Evolutionary conservation across 2,888 invertebrate species (phyloP), one percentile per base, ranked within the genome.

Genomic region (Dinocampus coccinellae): DNA sequence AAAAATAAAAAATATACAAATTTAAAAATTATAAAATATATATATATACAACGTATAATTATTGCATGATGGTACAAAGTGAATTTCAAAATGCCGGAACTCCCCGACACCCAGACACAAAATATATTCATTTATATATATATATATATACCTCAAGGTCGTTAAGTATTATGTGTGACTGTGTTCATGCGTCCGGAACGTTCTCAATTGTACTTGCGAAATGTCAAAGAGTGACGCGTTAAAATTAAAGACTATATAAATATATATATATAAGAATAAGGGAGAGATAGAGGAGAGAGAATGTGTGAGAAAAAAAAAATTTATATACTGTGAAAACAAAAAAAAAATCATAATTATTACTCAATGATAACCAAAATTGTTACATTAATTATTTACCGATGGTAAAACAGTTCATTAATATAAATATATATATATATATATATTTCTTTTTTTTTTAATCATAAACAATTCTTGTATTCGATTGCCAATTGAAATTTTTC

Each of bases 31-130:
- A 47, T 47, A 16, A 47, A 47, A 47, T 47, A 20, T 47, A 16
- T n/a, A n/a, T n/a, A n/a, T n/a, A n/a, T n/a, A n/a, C n/a, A n/a
- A n/a, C n/a, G n/a, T 29, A 29, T 29, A 29, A 4, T 4, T 29
- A 4, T 29, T 29, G 16, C 16, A 4, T 47, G 47, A 47, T 16
- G 16, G 16, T 9, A 57, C 39, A n/a, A 68, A 68, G n/a, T 47
- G 52, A 60, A 68, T 53, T 65, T 36, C 22, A 55, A 55, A 73
- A 73, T 74, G 74, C 76, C 76, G 76, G 76, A 76, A 76, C 76
- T 71, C 47, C 62, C 58, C 70, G 72, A 74, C 73, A 67, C 39
- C 58, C 60, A 69, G 72, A 73, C 58, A 34, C 34, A 58, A 47
- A 47, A 47, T 47, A 3, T 47, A 39, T 39, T n/a, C n/a, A 20